Base-by-base conservation (phyloP, 2,113 vertebrate genomes). In the Sinocyclocheilus rhinocerous region DNA sequence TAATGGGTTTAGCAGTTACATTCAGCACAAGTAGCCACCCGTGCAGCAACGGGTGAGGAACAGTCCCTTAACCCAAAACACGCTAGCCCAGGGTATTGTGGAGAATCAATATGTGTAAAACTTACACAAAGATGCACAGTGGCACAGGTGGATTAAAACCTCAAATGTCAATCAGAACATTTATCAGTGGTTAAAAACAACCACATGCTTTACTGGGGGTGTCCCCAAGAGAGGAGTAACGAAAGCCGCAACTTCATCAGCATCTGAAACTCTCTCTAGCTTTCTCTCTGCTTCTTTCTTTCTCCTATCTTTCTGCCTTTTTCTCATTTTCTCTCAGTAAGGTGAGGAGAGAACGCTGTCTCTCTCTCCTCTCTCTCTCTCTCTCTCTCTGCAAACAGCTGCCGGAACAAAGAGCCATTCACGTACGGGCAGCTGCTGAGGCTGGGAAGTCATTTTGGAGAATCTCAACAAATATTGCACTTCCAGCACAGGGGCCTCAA, bases 381-480 rank as follows among this genome's bases (percentile, higher is more conserved):
- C 50, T 20, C 87, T 90, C 67, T 87, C 87, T 84, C 84, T 70
- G 85, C 73, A 85, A 87, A 87, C 89, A 86, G 91, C 91, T 89
- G 90, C 15, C 15, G 86, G 87, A 94, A 93, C 94, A 94, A 93
- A 91, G 89, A 69, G 59, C 76, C 92, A 91, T 94, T 95, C 86
- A 94, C 42, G 79, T 78, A 76, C 50, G 61, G 76, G 89, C 87
- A 91, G 91, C 91, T 92, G 91, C 79, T 39, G 65, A 61, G 88
- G 83, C 79, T 88, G 67, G 82, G 63, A 90, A 93, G 90, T 92
- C 86, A 81, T 94, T 94, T 92, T 87, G 90, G 89, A 94, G 78
- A 89, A 93, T 92, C 90, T 72, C 93, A 91, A 95, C 92, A 94
- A 94, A 95, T 94, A 92, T 91, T 92, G 87, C 94, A 95, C 92